Base-by-base conservation (phyloP, 2,797 vertebrate species). In the Rhodeus uyekii region DNA sequence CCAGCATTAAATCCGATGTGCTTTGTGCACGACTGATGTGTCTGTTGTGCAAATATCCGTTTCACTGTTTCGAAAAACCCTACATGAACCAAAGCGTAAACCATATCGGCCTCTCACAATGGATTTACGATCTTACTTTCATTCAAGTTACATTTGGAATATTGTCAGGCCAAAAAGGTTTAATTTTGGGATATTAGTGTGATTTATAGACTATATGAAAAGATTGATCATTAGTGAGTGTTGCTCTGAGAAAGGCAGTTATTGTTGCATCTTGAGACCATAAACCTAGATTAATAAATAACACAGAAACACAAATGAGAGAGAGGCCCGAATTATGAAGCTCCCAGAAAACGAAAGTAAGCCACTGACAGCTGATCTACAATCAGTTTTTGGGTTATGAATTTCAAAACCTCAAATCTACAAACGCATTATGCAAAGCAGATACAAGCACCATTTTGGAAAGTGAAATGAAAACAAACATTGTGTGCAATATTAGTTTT, bases 11-110 rank as follows among this genome's bases (percentile, higher is more conserved):
- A 67, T 72, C 64, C 81, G 85, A 68, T 79, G 74, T 90, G 90
- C 89, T 92, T 87, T 89, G 85, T 84, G 82, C 67, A 86, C 77
- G 72, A 83, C 84, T 81, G 84, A 82, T 79, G 82, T 90, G 86
- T 89, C 64, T 89, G 76, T 85, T 86, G 71, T 85, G 78, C 81
- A 83, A 81, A 78, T 50, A 39, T 79, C 76, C n/a, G 73, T 79
- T 76, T 83, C 42, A 53, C 44, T 42, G 69, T 69, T 60, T 39
- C 34, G 71, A 58, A 83, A 75, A 84, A 53, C n/a, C 67, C 8
- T 7, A 39, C 24, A 50, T 19, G 7, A 46, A 48, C 42, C n/a
- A 46, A 27, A 24, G n/a, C 5, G 5, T 44, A 19, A 53, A 50
- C 46, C 42, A 64, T 64, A 46, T 3, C 48, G 1, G 14, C 32